Evolutionary conservation across 1,140 invertebrate species (phyloP), one percentile per base, ranked within the genome.

Genomic region (Drosophila nannoptera): DNA sequence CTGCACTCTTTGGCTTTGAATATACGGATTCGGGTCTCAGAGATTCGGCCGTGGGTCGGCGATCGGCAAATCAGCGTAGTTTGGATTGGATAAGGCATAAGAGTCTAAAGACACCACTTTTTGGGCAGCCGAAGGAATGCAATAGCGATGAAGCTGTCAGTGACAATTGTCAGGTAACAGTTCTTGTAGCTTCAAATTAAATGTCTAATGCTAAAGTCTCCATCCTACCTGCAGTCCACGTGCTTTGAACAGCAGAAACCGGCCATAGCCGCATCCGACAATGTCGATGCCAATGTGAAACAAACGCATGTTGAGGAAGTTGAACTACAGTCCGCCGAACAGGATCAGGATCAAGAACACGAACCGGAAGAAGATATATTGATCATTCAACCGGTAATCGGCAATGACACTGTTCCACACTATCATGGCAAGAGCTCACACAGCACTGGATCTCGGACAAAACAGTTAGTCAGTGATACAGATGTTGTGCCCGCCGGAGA

Each of bases 151-250:
- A 86, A 11, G 60, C 71, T 4, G 52, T 66, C 48, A 77, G 54
- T 46, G 84, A 84, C 6, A 87, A 83, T 56, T 89, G 87, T 53
- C 87, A 88, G 80, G 87, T 88, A 33, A 22, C 22, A 31, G 65
- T 33, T 31, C 6, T n/a, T 5, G 9, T 11, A 16, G 11, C 29
- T 9, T 3, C 11, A 4, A 22, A 7, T 9, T 35, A 7, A 7
- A 54, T 0, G 16, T 40, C 45, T 11, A 40, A 35, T 46, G n/a
- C 32, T 9, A 9, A 12, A 42, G 11, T 40, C 38, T n/a, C 40
- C 4, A 3, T 14, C 0, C 8, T 14, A 14, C 4, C 11, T 36
- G 4, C 29, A 89, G 86, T 89, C 86, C 31, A 73, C 73, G 43
- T 89, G 88, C 62, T 89, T 73, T 49, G 86, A 89, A 42, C 73